Conservation (phyloP, 2,888 invertebrate species). For the Harmothoe impar region DNA sequence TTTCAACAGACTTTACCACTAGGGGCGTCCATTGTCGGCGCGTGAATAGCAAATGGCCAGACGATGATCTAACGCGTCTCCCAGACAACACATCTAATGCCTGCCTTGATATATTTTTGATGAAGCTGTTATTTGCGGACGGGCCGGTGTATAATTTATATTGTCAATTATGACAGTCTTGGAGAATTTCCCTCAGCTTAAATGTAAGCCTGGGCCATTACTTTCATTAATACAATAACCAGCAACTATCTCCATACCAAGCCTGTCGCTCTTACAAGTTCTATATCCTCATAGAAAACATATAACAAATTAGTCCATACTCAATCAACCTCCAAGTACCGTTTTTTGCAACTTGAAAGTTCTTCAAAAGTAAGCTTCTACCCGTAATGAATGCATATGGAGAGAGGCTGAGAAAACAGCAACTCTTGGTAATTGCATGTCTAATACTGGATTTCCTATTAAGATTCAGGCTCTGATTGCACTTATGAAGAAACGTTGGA, state of each 20-base stretch:
- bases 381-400: neutral
- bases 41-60: constrained; percentile 33
- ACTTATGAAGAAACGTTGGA: neutral
- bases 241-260: neutral
- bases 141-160: constrained; percentile 24
- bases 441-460: constrained; percentile 18
- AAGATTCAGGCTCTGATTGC: neutral
- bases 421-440: constrained; percentile 15
- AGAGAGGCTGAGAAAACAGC: neutral
- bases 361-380: too few species aligned
- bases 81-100: constrained; percentile 32
- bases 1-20: neutral
- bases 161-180: neutral
- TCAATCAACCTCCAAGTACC: neutral
- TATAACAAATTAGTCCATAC: neutral
- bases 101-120: constrained; percentile 11
- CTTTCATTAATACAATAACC: neutral
- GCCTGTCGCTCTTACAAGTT: neutral
- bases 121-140: constrained; percentile 38
- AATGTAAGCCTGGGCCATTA: neutral
- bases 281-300: neutral
- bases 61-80: constrained; percentile 39
- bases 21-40: neutral
- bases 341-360: too few species aligned
- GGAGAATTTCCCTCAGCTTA: neutral